Evolutionary conservation across 2,888 invertebrate genomes (phyloP).

Genomic region (Ceramica pisi): DNA sequence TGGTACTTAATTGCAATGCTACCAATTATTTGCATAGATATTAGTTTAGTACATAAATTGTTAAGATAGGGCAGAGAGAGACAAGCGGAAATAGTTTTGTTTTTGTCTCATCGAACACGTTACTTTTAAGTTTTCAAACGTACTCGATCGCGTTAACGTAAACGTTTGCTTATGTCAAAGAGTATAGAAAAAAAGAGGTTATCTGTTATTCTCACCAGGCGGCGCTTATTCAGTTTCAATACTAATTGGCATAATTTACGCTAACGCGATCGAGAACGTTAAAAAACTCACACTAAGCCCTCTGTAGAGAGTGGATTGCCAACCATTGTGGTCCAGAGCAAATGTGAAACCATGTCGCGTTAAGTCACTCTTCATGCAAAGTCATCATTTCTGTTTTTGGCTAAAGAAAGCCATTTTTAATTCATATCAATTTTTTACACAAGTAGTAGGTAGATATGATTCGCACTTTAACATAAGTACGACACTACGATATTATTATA

Average conservation of each 20-base stretch:
- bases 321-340: neutral
- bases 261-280: too few species aligned
- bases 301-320: too few species aligned
- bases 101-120: neutral
- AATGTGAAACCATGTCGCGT: neutral
- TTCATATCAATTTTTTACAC: neutral
- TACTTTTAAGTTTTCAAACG: neutral
- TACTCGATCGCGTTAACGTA: too few species aligned
- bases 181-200: too few species aligned
- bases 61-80: slow-evolving; percentile 11
- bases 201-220: too few species aligned
- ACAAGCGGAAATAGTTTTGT: neutral
- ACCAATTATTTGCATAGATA: slow-evolving; percentile 18
- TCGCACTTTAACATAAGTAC: neutral
- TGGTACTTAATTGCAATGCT: slow-evolving; percentile 18
- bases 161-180: too few species aligned
- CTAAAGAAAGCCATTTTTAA: neutral
- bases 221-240: too few species aligned
- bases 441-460: neutral
- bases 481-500: neutral
- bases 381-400: too few species aligned
- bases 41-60: slow-evolving; percentile 1
- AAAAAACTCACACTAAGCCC: too few species aligned
- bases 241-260: too few species aligned
- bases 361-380: neutral